Evolutionary conservation across 2,113 vertebrate genomes (phyloP).

Genomic region (Polypterus bichir): DNA sequence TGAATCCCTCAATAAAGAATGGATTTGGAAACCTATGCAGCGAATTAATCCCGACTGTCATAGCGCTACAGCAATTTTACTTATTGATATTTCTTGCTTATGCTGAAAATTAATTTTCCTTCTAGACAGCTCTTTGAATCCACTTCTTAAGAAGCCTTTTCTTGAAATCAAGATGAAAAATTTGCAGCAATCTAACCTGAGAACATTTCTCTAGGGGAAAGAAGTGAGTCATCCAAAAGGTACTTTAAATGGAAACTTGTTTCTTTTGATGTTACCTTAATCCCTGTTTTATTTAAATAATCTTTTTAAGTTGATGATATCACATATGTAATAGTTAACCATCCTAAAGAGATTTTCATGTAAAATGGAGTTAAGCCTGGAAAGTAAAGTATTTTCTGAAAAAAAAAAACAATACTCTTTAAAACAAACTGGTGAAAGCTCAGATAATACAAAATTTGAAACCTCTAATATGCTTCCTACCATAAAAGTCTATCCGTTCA

Average conservation of each 20-base stretch:
- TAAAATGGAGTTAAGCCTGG: neutral
- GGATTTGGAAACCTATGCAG: constrained; percentile 1
- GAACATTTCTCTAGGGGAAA: neutral
- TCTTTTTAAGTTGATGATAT: neutral
- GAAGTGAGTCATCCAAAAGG: neutral
- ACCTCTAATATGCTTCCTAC: no score
- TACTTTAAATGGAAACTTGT: neutral
- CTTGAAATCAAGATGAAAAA: constrained; percentile 1
- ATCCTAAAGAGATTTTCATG: neutral
- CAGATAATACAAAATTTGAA: no score
- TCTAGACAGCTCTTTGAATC: neutral
- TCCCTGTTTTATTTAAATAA: neutral
- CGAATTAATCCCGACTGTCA: constrained; percentile 4
- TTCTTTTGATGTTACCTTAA: neutral
- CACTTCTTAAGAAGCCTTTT: neutral
- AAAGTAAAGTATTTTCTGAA: no score
- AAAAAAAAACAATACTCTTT: no score
- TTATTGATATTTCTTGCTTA: constrained; percentile 5
- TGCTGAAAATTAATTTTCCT: constrained; percentile 3
- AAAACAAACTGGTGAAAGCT: no score
- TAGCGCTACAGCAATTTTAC: neutral
- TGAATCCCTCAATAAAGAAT: constrained; percentile 1
- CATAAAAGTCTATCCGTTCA: no score
- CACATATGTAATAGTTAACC: neutral
- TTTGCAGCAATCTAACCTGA: constrained; percentile 2